Evolutionary conservation across 1,140 invertebrate species (phyloP), one percentile per base, ranked within the genome.

Genomic region (Meteorus sp.): DNA sequence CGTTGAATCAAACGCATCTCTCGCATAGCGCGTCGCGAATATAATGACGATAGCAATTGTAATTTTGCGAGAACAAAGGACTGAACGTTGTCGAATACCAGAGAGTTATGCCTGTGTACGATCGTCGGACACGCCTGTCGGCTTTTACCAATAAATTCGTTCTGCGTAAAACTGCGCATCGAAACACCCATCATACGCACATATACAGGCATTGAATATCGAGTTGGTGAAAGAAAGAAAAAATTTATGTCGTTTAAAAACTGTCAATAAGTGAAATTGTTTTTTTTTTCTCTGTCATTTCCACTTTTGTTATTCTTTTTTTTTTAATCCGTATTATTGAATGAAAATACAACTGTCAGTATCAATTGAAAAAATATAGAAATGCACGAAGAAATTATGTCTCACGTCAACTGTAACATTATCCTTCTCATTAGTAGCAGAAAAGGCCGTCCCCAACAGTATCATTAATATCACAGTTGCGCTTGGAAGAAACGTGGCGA

Each of bases 11-110:
- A 77, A 77, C 71, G 74, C 75, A 78, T 77, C 72, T 71, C 60
- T 68, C 51, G 70, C 71, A 77, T 77, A 73, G 66, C 72, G 61
- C 70, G 72, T 72, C 72, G 35, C 11, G 29, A 11, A 33, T 39
- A 77, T 66, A 66, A 76, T 75, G 72, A 76, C 66, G 66, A 73
- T 69, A 74, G 74, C 73, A 75, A 76, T 77, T 77, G 75, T 77
- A 74, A 79, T 79, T 75, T 72, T 65, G 63, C 31, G 50, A 62
- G 64, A 67, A 76, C 73, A 78, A 78, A 77, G 71, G 69, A 58
- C 47, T 53, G 1, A n/a, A 52, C 56, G 63, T 62, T 59, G 51
- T 51, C 55, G 66, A 66, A 61, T 59, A 52, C 60, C 48, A 48
- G 56, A 58, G 65, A 75, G 73, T 68, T 76, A 76, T 76, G 68